These are phyloP conservation scores for Syrmaticus mikado DNA, from an alignment of 2,113 vertebrate species.

Conservation along the genomic window DNA sequence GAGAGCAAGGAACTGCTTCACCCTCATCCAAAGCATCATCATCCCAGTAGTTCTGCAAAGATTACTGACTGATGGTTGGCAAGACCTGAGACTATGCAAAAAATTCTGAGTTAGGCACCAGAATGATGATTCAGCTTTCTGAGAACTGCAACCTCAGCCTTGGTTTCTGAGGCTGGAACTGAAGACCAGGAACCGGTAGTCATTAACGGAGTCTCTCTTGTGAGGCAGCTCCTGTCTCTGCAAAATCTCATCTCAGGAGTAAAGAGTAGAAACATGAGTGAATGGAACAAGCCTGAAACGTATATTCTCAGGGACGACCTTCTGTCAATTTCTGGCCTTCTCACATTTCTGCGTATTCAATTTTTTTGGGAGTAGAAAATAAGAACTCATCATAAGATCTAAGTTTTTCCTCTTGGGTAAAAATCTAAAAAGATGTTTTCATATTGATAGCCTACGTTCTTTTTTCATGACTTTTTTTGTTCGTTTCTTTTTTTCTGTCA, in stretches of 20 bases:
- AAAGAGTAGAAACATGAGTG: neutral
- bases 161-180: neutral
- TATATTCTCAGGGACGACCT: neutral
- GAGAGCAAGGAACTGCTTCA: neutral
- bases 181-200: neutral
- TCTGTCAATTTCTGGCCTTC: neutral
- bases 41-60: neutral
- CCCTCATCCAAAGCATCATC: neutral
- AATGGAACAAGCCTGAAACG: neutral
- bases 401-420: neutral
- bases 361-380: neutral
- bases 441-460: neutral
- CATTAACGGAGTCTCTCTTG: neutral
- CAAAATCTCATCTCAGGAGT: neutral
- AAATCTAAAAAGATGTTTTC: neutral
- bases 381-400: rapidly evolving
- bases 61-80: neutral
- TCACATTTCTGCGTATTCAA: neutral
- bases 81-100: neutral
- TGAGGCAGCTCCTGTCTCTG: neutral
- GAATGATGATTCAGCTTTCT: neutral
- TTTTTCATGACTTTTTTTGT: neutral
- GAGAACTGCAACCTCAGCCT: neutral
- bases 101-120: neutral
- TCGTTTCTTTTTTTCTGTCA: neutral